A percentile compares a stretch with the other conserved stretches of the same genome.
These are phyloP conservation scores for Neopelma chrysocephalum DNA, from an alignment of 2,797 vertebrate species.

Conservation along the genomic window DNA sequence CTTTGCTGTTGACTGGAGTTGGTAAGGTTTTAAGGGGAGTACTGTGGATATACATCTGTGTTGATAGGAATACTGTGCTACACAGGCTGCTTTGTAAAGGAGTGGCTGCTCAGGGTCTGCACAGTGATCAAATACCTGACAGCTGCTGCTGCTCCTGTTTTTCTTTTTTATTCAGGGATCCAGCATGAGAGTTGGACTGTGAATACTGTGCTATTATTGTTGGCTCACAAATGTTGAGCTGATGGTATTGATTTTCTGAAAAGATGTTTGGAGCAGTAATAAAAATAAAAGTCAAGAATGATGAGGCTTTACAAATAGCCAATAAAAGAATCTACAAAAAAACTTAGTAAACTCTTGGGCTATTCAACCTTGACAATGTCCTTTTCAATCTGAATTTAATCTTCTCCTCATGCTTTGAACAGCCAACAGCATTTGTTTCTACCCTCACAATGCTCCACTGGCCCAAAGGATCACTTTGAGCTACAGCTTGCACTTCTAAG, in stretches of 20 bases:
- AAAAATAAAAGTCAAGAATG: conserved; percentile 42
- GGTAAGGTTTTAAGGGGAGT: neutral
- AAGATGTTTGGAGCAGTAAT: conserved; percentile 22
- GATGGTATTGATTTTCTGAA: conserved; percentile 41
- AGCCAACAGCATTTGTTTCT: neutral
- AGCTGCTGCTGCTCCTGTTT: neutral
- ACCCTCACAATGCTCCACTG: neutral
- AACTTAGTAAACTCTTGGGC: conserved; percentile 10
- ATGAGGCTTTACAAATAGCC: conserved; percentile 28
- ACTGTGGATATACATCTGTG: neutral
- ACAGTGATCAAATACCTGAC: neutral
- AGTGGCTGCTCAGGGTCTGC: neutral
- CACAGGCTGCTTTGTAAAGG: neutral
- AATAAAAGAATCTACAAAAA: conserved; percentile 28
- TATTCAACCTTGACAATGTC: conserved; percentile 34
- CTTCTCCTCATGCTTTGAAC: neutral
- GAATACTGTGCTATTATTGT: conserved; percentile 4
- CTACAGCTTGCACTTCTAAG: neutral
- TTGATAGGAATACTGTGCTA: neutral
- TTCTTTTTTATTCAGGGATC: neutral
- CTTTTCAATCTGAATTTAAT: conserved; percentile 31
- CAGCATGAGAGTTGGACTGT: neutral
- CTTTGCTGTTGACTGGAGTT: neutral
- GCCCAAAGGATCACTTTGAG: neutral
- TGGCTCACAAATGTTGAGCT: conserved; percentile 4